These are phyloP conservation scores for Perithous albicinctus DNA, from an alignment of 2,888 invertebrate genomes.

Conservation along the genomic window DNA sequence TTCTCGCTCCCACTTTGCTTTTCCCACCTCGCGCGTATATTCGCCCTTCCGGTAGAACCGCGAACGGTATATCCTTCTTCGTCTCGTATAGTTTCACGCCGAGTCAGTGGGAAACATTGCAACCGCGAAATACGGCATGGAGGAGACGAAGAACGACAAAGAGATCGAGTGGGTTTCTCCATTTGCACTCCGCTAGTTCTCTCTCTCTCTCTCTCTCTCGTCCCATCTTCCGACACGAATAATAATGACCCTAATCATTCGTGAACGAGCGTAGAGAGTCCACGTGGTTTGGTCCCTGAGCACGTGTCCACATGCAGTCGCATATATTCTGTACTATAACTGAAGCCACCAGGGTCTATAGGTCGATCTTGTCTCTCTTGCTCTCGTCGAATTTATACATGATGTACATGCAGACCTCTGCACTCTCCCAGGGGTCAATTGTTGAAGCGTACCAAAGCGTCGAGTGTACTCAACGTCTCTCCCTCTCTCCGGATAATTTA, in stretches of 20 bases:
- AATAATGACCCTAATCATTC: conserved; percentile 63
- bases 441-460: conserved; percentile 31
- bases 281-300: conserved; percentile 53
- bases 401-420: conserved; percentile 5
- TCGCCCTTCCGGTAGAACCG: conserved; percentile 55
- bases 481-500: conserved; percentile 43
- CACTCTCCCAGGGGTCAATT: conserved; percentile 42
- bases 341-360: too few species aligned
- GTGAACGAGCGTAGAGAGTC: conserved; percentile 38
- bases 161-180: conserved; percentile 66
- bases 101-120: conserved; percentile 36
- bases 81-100: conserved; percentile 27
- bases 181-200: conserved; percentile 19
- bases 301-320: conserved; percentile 26
- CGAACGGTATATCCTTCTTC: conserved; percentile 44
- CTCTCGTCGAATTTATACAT: conserved; percentile 28
- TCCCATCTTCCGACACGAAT: conserved; percentile 37
- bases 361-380: neutral
- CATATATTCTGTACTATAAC: neutral
- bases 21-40: conserved; percentile 50
- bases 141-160: conserved; percentile 17
- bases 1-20: conserved; percentile 58
- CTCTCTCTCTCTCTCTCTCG: too few species aligned
- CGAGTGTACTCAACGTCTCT: conserved; percentile 41
- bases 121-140: conserved; percentile 27